Evolutionary conservation across 1,140 invertebrate genomes (phyloP).

Genomic region (Lepidotrigona ventralis): DNA sequence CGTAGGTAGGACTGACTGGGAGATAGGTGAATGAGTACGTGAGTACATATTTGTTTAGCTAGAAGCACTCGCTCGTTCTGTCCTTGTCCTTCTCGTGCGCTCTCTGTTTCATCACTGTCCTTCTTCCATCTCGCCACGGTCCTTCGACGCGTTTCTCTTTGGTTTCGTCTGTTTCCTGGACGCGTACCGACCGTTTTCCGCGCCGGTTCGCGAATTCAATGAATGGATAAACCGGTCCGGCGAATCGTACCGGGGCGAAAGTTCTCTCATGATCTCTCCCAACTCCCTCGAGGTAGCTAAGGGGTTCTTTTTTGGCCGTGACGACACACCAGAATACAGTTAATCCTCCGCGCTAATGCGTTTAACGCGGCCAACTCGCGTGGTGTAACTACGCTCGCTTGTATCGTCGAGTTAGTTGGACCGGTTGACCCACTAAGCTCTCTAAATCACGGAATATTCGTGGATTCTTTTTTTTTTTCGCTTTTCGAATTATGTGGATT

Average conservation of each 20-base stretch:
- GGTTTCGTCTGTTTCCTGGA: slow-evolving; percentile 16
- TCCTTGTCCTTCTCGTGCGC: slow-evolving; percentile 53
- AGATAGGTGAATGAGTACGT: slow-evolving; percentile 79
- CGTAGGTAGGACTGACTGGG: slow-evolving; percentile 69
- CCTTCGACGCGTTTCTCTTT: slow-evolving; percentile 18
- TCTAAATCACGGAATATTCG: background rate
- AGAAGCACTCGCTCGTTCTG: slow-evolving; percentile 75
- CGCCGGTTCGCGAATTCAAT: slow-evolving; percentile 55
- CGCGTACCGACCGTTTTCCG: slow-evolving; percentile 19
- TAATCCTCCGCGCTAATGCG: slow-evolving; percentile 53
- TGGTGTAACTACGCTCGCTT: slow-evolving; percentile 6
- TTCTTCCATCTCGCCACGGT: background rate
- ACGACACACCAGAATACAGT: slow-evolving; percentile 27
- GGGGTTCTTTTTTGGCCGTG: slow-evolving; percentile 1
- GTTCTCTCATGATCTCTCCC: slow-evolving; percentile 23
- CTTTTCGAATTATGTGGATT: background rate
- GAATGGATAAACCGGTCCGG: slow-evolving; percentile 71
- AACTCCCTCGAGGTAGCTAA: background rate
- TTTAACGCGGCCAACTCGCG: slow-evolving; percentile 23
- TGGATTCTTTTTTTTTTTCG: too few species aligned
- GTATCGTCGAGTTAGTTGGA: background rate
- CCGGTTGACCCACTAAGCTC: slow-evolving; percentile 9
- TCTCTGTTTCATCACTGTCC: slow-evolving; percentile 22
- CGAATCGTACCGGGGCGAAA: slow-evolving; percentile 60
- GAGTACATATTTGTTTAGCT: slow-evolving; percentile 80